These are phyloP conservation scores for Geococcyx californianus DNA, from an alignment of 2,113 vertebrate species.

Conservation along the genomic window DNA sequence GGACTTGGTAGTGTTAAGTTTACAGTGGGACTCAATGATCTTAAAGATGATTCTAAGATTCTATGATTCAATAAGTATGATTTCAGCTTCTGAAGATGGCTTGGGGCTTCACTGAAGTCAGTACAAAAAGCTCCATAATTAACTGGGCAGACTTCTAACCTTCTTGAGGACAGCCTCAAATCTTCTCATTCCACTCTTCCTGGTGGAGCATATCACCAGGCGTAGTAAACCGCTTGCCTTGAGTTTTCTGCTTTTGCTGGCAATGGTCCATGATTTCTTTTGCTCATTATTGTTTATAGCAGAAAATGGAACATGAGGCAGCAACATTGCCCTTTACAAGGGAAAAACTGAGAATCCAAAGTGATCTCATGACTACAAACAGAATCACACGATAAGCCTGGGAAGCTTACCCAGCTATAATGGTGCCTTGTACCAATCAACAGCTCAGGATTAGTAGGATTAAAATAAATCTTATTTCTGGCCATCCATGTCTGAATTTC, in stretches of 20 bases:
- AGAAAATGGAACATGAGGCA: background rate
- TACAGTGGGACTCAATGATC: background rate
- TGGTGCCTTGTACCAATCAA: conserved; percentile 64
- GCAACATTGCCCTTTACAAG: background rate
- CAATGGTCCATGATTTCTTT: background rate
- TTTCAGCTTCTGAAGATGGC: background rate
- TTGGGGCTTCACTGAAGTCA: background rate
- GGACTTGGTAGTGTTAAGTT: background rate
- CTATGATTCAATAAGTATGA: background rate
- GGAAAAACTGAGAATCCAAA: background rate
- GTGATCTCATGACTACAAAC: conserved; percentile 38
- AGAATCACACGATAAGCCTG: conserved; percentile 41
- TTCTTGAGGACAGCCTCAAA: background rate
- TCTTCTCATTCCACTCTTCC: background rate
- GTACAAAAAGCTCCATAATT: background rate
- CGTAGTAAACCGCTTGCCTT: background rate
- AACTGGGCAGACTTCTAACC: background rate
- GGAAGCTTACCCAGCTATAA: conserved; percentile 49
- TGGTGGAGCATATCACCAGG: background rate
- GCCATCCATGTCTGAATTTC: conserved; percentile 60
- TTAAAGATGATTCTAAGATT: background rate
- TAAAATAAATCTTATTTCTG: conserved; percentile 66
- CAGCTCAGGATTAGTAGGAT: conserved; percentile 64
- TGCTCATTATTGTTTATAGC: background rate
- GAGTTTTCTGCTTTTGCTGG: background rate